Evolutionary conservation across 1,140 invertebrate species (phyloP), one percentile per base, ranked within the genome.

Genomic region (Chironomus striatipennis): DNA sequence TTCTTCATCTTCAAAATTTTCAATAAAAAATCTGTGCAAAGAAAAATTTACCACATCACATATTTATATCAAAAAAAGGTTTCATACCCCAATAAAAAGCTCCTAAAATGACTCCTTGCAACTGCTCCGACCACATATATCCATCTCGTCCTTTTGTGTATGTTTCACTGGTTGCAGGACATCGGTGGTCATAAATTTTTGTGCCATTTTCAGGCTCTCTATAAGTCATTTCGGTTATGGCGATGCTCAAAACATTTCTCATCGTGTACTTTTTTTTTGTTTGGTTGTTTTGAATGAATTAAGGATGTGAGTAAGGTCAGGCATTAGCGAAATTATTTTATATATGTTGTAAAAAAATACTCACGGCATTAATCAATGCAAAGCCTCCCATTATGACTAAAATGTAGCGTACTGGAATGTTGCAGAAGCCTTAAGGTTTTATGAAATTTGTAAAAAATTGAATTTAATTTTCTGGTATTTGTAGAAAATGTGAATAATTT

Each of bases 201-300:
- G 74, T 24, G 77, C 77, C 74, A 79, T 75, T 67, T 77, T 24
- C 65, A 79, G 76, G 6, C 47, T 42, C 24, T 80, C 80, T 0
- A 80, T 8, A 1, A 89, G 47, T 91, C 92, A 97, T 95, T 79
- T 94, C 91, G 9, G 95, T 95, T 77, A 97, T 95, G 5, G 94
- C 93, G 34, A 97, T 88, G 76, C 93, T 95, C 7, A 97, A 85
- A 77, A 91, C 93, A 1, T 94, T 90, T 34, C 95, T 86, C 90
- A 97, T 92, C 10, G 93, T 90, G 80, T 96, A 97, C 47, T 57
- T 15, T 9, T 47, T 43, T 7, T 5, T 43, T 7, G 10, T 43
- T 5, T 43, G 10, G 15, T 10, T 15, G 15, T 15, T 47, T 10
- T 10, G 43, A 47, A 8, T 10, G 7, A 47, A 10, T 47, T 47